These are phyloP conservation scores for Apis laboriosa DNA, from an alignment of 1,140 invertebrate genomes.

Conservation along the genomic window DNA sequence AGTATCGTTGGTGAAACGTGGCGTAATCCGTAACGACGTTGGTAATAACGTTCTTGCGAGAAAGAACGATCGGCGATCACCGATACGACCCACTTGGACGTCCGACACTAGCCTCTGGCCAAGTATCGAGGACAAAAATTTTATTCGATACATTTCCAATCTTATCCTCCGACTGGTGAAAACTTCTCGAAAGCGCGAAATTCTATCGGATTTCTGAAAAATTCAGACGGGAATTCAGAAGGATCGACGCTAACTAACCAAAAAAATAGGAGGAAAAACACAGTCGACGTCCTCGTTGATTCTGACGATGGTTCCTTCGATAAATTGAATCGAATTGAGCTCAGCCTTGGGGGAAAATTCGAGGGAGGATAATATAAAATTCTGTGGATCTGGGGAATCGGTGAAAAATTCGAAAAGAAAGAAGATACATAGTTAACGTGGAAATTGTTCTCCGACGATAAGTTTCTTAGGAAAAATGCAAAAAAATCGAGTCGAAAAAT, in stretches of 20 bases:
- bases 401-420: neutral
- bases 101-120: neutral
- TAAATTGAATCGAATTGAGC: no score
- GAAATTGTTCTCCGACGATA: no score
- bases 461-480: neutral
- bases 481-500: neutral
- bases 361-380: no score
- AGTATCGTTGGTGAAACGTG: slow-evolving; percentile 28
- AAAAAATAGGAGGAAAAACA: neutral
- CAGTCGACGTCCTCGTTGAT: neutral
- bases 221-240: neutral
- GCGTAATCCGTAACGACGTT: slow-evolving; percentile 39
- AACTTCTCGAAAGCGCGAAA: neutral
- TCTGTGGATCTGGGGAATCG: neutral
- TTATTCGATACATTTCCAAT: neutral
- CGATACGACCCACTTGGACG: slow-evolving; percentile 18
- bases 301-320: neutral
- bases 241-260: neutral
- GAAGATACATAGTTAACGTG: no score
- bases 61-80: slow-evolving; percentile 22
- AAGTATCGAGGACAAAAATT: neutral
- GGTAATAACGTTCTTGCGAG: slow-evolving; percentile 36
- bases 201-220: neutral
- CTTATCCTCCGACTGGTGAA: neutral
- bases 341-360: no score